phyloP scores from a whole-genome alignment of 92 coral and sea anemone genomes.

The Blastomussa wellsi region DNA sequence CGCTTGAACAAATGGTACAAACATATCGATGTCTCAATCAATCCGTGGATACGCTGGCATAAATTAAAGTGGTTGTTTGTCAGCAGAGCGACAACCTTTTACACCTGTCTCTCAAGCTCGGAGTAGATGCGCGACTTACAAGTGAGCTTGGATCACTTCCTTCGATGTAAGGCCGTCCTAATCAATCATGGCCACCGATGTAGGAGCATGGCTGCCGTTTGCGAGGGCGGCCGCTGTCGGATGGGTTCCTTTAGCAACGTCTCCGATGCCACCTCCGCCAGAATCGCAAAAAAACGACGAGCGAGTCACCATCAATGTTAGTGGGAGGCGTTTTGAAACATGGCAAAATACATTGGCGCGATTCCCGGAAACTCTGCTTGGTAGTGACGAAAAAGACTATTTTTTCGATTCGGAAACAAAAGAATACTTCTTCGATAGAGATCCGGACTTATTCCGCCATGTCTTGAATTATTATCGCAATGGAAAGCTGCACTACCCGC shows the following conservation, averaged over 20 bases:
- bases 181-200: slow-evolving; percentile 96
- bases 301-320: slow-evolving; percentile 95
- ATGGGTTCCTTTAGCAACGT: slow-evolving; percentile 97
- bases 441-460: slow-evolving; percentile 95
- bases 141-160: slow-evolving; percentile 29
- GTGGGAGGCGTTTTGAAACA: slow-evolving; percentile 99
- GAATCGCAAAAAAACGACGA: slow-evolving; percentile 91
- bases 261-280: slow-evolving; percentile 99
- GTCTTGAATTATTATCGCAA: slow-evolving; percentile 96
- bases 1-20: slow-evolving; percentile 29
- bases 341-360: slow-evolving; percentile 98
- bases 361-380: slow-evolving; percentile 97
- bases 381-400: slow-evolving; percentile 97
- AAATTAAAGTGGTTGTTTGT: slow-evolving; percentile 68
- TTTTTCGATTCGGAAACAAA: slow-evolving; percentile 96
- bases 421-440: slow-evolving; percentile 96
- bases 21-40: slow-evolving; percentile 31
- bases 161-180: slow-evolving; percentile 46
- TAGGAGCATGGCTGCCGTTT: slow-evolving; percentile 99
- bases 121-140: slow-evolving; percentile 44
- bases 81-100: slow-evolving; percentile 22
- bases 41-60: slow-evolving; percentile 56
- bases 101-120: slow-evolving; percentile 58
- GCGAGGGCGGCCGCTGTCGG: slow-evolving; percentile 99
- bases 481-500: slow-evolving; percentile 96